Evolutionary conservation across 2,113 vertebrate genomes (phyloP).

Genomic region (Urocolius indicus): DNA sequence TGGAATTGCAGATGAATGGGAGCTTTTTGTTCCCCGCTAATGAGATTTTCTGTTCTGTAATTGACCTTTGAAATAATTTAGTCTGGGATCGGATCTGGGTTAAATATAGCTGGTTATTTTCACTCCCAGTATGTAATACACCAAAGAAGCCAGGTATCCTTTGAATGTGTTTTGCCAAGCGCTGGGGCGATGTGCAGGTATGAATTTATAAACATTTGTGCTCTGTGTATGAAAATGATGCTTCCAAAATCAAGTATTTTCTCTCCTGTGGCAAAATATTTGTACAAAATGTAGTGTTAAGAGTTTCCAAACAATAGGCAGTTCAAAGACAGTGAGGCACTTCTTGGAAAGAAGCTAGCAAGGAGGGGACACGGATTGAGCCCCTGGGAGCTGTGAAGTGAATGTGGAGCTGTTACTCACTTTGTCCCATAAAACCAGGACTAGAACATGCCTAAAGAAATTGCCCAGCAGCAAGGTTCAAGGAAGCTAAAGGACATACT

Average conservation of each 20-base stretch:
- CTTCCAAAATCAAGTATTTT: conserved; percentile 16
- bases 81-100: conserved; percentile 41
- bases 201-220: conserved; percentile 54
- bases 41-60: conserved; percentile 55
- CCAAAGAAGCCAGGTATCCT: conserved; percentile 64
- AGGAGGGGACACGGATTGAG: background rate
- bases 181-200: conserved; percentile 33
- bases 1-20: background rate
- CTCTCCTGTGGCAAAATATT: background rate
- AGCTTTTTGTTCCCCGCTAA: conserved; percentile 5
- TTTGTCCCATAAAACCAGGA: background rate
- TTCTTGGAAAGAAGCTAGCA: background rate
- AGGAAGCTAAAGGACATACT: background rate
- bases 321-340: background rate
- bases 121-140: conserved; percentile 21
- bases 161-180: conserved; percentile 67
- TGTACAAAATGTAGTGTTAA: background rate
- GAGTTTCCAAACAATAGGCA: background rate
- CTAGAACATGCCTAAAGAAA: background rate
- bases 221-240: background rate
- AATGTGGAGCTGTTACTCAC: background rate
- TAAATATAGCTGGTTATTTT: conserved; percentile 74
- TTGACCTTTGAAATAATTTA: conserved; percentile 68
- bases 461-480: background rate
- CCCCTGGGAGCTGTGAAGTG: background rate